Evolutionary conservation across 2,888 invertebrate genomes (phyloP), one percentile per base, ranked within the genome.

Genomic region (Lysandra coridon): DNA sequence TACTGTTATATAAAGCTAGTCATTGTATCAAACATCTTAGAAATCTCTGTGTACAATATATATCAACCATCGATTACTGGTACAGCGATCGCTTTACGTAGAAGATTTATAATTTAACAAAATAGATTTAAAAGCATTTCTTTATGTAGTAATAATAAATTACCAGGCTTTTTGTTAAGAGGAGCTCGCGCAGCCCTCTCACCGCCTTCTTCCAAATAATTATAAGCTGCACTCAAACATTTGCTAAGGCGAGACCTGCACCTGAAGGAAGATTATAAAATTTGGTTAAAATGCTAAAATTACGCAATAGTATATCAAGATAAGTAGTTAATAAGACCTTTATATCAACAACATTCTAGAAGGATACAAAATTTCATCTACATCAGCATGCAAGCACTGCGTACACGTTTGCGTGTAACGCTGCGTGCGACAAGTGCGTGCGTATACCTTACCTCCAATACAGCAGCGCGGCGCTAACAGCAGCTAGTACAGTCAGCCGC

Each of bases 171-270:
- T 81, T 95, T 95, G 75, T 94, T 94, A 33, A 92, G 88, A 0
- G 93, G 94, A 0, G 92, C 92, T 14, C 92, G 83, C 0, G 88
- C 91, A 0, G 90, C 92, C 33, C 92, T 86, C 82, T 94, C 94
- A 0, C 94, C 94, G 2, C 94, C 94, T 81, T 95, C 95, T 78
- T 95, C 95, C 80, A 95, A 83, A 79, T 94, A 95, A 80, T 93
- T 93, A 84, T 94, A 95, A 0, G 94, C 94, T 0, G 95, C 94
- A 79, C 94, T 94, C 80, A 94, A 92, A 80, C 95, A 95, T 80
- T 95, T 95, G 82, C 93, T 93, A 17, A 95, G 83, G 0, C 94
- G 92, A 0, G 94, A 91, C 80, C 94, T 85, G 82, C 92, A 92
- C 82, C 92, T 92, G 78, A 83, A 75, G 78, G 4, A 69, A 33